Evolutionary conservation across 2,797 vertebrate species (phyloP).

Genomic region (Micromesistius poutassou): DNA sequence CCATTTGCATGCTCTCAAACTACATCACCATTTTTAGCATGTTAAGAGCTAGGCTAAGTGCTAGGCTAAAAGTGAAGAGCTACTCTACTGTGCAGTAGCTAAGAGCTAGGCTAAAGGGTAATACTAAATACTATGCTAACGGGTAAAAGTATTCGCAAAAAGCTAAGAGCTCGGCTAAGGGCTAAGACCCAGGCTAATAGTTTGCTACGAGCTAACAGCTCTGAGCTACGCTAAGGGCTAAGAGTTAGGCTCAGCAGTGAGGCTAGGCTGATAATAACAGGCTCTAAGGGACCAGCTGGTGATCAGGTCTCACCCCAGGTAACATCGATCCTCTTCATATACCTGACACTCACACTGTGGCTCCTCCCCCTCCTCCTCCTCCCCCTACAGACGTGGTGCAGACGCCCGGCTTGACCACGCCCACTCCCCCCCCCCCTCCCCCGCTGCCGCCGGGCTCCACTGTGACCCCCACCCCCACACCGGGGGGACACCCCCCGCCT

Average conservation of each 20-base stretch:
- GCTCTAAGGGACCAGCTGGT: background rate
- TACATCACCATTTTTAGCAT: background rate
- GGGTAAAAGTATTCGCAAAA: too few relatives aligned
- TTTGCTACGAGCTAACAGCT: background rate
- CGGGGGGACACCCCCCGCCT: constrained; percentile 78
- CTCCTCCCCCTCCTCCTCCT: constrained; percentile 21
- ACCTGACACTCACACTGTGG: constrained; percentile 27
- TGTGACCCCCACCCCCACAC: constrained; percentile 71
- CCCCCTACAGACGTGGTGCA: constrained; percentile 75
- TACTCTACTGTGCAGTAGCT: background rate
- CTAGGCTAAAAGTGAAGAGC: background rate
- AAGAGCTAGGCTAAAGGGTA: background rate
- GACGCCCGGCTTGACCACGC: constrained; percentile 70
- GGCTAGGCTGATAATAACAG: background rate
- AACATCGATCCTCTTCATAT: background rate
- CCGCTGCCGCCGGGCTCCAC: constrained; percentile 82
- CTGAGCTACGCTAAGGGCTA: background rate
- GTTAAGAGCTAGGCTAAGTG: background rate
- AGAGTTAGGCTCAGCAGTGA: background rate
- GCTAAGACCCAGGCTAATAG: background rate
- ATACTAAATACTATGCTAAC: background rate
- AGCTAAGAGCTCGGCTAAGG: background rate
- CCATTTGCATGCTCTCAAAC: background rate
- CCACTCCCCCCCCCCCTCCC: constrained; percentile 85
- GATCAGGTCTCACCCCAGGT: background rate